These are phyloP conservation scores for Drosophila lacertosa DNA, from an alignment of 1,140 invertebrate genomes.

Conservation along the genomic window DNA sequence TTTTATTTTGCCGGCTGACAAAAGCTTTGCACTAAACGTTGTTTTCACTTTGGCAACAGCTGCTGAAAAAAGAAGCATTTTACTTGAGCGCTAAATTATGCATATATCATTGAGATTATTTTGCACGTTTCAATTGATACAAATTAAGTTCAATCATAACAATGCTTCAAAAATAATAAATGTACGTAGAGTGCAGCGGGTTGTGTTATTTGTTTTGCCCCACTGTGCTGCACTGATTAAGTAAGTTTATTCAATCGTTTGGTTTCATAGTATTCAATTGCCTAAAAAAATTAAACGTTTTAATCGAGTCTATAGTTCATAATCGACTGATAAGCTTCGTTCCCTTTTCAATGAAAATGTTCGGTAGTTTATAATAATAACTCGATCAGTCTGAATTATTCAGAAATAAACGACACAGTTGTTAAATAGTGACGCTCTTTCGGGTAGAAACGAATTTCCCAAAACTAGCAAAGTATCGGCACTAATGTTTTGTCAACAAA, in stretches of 20 bases:
- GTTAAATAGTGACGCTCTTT: conserved; percentile 4
- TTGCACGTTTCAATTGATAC: conserved; percentile 30
- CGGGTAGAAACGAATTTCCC: background rate
- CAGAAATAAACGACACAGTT: too few species aligned
- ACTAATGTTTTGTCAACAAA: conserved; percentile 41
- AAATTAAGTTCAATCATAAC: conserved; percentile 58
- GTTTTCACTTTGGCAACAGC: background rate
- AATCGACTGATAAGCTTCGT: too few species aligned
- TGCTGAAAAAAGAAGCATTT: conserved; percentile 4
- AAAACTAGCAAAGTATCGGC: conserved; percentile 28
- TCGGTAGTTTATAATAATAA: too few species aligned
- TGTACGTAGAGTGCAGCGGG: background rate
- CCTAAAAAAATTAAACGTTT: too few species aligned
- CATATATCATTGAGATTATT: conserved; percentile 31
- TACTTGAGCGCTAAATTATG: conserved; percentile 10
- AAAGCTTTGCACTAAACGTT: conserved; percentile 7
- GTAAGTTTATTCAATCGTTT: too few species aligned
- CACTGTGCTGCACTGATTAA: background rate
- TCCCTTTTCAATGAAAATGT: too few species aligned
- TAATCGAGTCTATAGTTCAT: too few species aligned
- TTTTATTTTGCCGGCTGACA: conserved; percentile 21
- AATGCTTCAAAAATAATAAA: background rate
- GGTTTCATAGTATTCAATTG: too few species aligned
- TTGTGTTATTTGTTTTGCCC: background rate
- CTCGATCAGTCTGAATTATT: too few species aligned